These are phyloP conservation scores for Horisme vitalbata DNA, from an alignment of 2,888 invertebrate species.

Conservation along the genomic window DNA sequence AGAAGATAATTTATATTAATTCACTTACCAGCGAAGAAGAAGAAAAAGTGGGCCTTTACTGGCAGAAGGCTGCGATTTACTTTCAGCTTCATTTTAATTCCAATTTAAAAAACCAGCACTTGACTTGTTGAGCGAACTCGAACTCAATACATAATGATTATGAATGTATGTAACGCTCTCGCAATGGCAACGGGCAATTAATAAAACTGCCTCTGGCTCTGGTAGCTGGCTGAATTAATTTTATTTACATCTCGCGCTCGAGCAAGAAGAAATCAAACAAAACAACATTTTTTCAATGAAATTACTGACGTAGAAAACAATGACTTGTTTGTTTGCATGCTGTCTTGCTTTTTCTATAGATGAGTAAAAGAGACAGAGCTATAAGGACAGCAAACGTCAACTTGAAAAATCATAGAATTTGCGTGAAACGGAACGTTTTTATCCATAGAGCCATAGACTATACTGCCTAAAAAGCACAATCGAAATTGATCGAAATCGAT, in stretches of 20 bases:
- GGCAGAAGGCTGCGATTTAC: slow-evolving; percentile 88
- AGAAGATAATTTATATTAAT: no score
- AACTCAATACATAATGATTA: background rate
- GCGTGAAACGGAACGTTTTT: slow-evolving; percentile 22
- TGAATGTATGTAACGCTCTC: background rate
- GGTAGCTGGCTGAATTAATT: background rate
- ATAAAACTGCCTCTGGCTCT: slow-evolving; percentile 7
- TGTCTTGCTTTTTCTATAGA: background rate
- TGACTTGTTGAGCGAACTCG: background rate
- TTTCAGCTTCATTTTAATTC: slow-evolving; percentile 79
- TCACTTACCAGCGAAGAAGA: slow-evolving; percentile 92
- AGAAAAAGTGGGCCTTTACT: slow-evolving; percentile 93
- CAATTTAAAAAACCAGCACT: background rate
- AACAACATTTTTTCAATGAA: slow-evolving; percentile 2
- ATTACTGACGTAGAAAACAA: background rate
- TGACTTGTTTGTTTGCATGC: slow-evolving; percentile 10
- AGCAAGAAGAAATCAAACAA: background rate
- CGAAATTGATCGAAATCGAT: slow-evolving; percentile 5
- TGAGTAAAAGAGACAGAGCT: slow-evolving; percentile 2
- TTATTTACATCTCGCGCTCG: background rate
- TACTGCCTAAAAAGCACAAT: no score
- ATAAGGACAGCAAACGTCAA: no score
- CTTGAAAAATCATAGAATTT: slow-evolving; percentile 5
- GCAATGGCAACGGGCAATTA: slow-evolving; percentile 4
- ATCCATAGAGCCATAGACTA: slow-evolving; percentile 7